Percentiles rank a stretch among this genome's conserved stretches.
phyloP scores from a whole-genome alignment of 2,113 vertebrate species.

The Dipodomys spectabilis region DNA sequence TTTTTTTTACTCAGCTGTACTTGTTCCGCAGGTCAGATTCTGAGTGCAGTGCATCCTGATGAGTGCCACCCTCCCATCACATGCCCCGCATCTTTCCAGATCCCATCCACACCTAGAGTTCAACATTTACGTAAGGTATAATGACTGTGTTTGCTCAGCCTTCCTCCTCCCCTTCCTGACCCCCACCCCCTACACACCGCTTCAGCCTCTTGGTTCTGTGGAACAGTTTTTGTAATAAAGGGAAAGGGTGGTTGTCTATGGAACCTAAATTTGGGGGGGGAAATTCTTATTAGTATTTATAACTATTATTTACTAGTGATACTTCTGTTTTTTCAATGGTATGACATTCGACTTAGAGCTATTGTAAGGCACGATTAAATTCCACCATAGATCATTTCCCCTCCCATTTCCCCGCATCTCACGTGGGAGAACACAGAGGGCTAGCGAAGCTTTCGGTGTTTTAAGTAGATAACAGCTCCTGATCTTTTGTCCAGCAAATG shows the following conservation, averaged over 20 bases:
- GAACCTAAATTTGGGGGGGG: neutral
- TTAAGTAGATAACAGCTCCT: neutral
- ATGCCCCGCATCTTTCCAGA: too few species aligned
- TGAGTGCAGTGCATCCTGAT: too few species aligned
- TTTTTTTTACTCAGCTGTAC: too few species aligned
- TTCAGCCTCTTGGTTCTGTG: too few species aligned
- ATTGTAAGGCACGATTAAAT: neutral
- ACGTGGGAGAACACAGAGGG: neutral
- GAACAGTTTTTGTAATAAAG: neutral
- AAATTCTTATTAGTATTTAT: neutral
- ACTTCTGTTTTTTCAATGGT: neutral
- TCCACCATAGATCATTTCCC: conserved; percentile 22
- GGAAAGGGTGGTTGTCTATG: neutral
- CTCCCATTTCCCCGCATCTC: neutral
- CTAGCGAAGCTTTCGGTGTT: neutral
- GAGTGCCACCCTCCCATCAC: too few species aligned
- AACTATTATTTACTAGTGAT: neutral
- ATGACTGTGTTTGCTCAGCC: too few species aligned
- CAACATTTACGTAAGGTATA: too few species aligned
- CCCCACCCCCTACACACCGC: too few species aligned
- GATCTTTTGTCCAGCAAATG: conserved; percentile 19
- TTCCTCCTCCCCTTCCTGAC: too few species aligned
- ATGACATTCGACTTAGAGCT: neutral
- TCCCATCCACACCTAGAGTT: too few species aligned
- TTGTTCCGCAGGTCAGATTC: too few species aligned